phyloP scores from a whole-genome alignment of 1,140 invertebrate species.

The Ceratina australensis region DNA sequence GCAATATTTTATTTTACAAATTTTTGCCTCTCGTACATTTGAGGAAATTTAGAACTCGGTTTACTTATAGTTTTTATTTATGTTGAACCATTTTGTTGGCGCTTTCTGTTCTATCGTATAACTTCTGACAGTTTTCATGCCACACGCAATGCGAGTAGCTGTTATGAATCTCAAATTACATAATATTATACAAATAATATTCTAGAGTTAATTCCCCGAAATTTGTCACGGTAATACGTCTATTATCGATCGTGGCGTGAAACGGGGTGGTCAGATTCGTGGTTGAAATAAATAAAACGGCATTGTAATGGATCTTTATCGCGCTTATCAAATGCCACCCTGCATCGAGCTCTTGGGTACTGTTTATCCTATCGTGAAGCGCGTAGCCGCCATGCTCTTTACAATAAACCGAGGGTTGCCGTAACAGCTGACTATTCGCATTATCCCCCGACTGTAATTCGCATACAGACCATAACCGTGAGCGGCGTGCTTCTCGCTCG shows the following conservation, averaged over 20 bases:
- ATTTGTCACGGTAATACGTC: too few species aligned
- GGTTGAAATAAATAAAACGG: neutral
- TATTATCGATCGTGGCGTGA: neutral
- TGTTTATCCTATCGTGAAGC: slow-evolving; percentile 60
- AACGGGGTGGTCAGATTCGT: neutral
- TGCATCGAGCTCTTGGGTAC: slow-evolving; percentile 47
- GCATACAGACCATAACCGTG: slow-evolving; percentile 53
- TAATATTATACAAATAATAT: too few species aligned
- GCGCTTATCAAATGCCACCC: slow-evolving; percentile 47
- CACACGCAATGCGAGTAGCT: neutral
- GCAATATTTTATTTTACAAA: too few species aligned
- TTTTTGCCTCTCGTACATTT: neutral
- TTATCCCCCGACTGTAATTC: slow-evolving; percentile 57
- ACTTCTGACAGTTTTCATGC: neutral
- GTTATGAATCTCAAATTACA: slow-evolving; percentile 25
- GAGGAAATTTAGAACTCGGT: neutral
- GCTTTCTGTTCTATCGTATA: neutral
- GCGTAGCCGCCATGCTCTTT: slow-evolving; percentile 43
- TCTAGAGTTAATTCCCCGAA: too few species aligned
- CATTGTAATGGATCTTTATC: slow-evolving; percentile 52
- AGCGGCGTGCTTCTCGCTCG: slow-evolving; percentile 15
- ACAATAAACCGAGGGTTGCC: slow-evolving; percentile 59
- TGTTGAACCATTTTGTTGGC: neutral
- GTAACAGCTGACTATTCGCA: slow-evolving; percentile 55
- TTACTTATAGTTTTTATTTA: slow-evolving; percentile 10